Evolutionary conservation across 1,140 invertebrate genomes (phyloP).

Genomic region (Zaprionus davidi): DNA sequence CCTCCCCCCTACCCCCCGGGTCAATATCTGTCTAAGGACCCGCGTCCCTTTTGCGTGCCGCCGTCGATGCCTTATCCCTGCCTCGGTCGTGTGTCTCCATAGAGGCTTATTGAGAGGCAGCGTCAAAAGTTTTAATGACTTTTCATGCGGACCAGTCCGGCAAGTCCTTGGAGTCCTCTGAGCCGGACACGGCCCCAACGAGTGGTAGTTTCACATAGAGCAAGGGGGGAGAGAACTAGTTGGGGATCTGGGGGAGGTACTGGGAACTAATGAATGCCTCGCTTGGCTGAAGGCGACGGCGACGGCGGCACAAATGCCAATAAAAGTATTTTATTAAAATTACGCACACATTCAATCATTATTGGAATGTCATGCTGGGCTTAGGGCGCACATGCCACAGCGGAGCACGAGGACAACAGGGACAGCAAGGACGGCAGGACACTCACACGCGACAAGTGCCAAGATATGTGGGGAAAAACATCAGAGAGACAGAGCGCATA

Average conservation of each 20-base stretch:
- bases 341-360: constrained; percentile 80
- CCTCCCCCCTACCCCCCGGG: neutral
- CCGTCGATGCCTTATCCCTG: constrained; percentile 10
- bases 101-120: constrained; percentile 25
- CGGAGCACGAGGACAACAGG: constrained; percentile 20
- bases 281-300: constrained; percentile 9
- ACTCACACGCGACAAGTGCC: constrained; percentile 15
- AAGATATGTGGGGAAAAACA: constrained; percentile 32
- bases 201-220: constrained; percentile 47
- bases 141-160: constrained; percentile 62
- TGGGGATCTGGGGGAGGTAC: neutral
- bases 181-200: neutral
- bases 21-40: neutral
- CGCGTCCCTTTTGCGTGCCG: neutral
- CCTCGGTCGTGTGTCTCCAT: constrained; percentile 28
- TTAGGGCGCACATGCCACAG: constrained; percentile 25
- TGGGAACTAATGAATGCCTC: neutral
- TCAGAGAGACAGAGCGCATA: constrained; percentile 30
- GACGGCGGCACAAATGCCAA: constrained; percentile 66
- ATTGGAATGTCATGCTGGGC: constrained; percentile 73
- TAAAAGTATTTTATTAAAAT: constrained; percentile 82
- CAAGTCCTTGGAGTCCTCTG: constrained; percentile 40
- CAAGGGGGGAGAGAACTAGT: constrained; percentile 58
- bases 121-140: constrained; percentile 78
- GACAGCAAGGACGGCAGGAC: constrained; percentile 1